Evolutionary conservation across 2,888 invertebrate species (phyloP).

Genomic region (Dasypogon diadema): DNA sequence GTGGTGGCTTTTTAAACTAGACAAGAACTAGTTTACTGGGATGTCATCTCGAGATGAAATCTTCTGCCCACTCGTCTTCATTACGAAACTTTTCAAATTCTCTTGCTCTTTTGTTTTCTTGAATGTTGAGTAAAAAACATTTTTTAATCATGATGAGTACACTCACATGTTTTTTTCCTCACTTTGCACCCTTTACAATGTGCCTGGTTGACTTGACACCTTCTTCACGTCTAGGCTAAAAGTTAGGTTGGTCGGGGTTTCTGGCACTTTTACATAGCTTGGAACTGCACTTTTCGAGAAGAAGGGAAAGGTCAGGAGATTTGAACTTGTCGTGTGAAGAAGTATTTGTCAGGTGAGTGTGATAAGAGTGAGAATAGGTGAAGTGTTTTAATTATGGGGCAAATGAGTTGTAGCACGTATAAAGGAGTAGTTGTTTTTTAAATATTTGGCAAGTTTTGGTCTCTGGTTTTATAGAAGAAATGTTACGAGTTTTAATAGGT

Average conservation of each 20-base stretch:
- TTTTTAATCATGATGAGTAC: constrained; percentile 23
- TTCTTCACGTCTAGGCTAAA: constrained; percentile 34
- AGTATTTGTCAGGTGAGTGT: too few relatives aligned
- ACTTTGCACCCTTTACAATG: neutral
- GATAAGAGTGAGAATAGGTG: too few relatives aligned
- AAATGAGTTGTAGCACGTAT: too few relatives aligned
- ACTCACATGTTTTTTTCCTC: constrained; percentile 8
- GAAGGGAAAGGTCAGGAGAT: neutral
- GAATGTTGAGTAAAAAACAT: constrained; percentile 16
- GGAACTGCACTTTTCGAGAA: too few relatives aligned
- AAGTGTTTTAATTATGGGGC: too few relatives aligned
- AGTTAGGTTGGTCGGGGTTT: neutral
- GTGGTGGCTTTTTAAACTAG: constrained; percentile 21
- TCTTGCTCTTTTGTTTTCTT: constrained; percentile 8
- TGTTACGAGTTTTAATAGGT: too few relatives aligned
- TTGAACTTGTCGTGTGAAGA: too few relatives aligned
- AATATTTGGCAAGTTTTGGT: too few relatives aligned
- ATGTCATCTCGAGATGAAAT: neutral
- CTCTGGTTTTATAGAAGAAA: too few relatives aligned
- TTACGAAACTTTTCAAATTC: neutral
- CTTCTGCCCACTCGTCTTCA: constrained; percentile 1
- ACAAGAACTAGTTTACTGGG: constrained; percentile 19
- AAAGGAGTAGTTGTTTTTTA: too few relatives aligned
- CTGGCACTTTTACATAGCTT: neutral
- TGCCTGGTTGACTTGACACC: neutral